Evolutionary conservation across 2,797 vertebrate genomes (phyloP).

Genomic region (Eulemur albifrons): DNA sequence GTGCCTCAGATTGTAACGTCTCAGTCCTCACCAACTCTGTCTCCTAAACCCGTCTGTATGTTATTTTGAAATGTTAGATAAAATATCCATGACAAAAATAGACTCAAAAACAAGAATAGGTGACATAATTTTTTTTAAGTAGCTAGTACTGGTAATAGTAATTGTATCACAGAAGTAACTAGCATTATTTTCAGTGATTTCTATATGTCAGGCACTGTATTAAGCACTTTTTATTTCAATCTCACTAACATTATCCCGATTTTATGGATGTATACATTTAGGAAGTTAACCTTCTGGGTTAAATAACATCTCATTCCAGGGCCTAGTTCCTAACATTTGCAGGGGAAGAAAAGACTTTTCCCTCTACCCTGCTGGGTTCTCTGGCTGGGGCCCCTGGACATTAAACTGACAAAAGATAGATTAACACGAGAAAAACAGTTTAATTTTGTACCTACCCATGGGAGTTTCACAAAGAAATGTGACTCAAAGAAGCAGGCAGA

Average conservation of each 20-base stretch:
- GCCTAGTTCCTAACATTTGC: background rate
- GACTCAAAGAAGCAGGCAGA: background rate
- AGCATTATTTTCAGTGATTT: background rate
- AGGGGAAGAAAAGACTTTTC: background rate
- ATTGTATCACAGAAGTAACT: background rate
- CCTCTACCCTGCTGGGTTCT: background rate
- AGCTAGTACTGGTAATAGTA: background rate
- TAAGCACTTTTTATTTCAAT: background rate
- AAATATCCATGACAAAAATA: background rate
- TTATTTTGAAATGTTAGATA: constrained; percentile 2
- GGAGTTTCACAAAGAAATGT: background rate
- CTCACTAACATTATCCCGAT: background rate
- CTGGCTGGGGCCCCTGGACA: background rate
- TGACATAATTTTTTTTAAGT: background rate
- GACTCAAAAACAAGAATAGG: background rate
- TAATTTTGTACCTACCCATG: background rate
- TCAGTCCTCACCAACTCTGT: background rate
- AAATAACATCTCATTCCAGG: background rate
- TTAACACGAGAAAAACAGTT: background rate
- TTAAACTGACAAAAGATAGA: background rate
- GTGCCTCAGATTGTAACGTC: background rate
- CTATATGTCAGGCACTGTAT: background rate
- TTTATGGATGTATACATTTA: background rate
- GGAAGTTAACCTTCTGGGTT: background rate
- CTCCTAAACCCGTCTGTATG: background rate